Percentiles rank a stretch among this genome's conserved stretches.
Conservation (phyloP, 2,797 vertebrate genomes). For the Liparis tanakae region DNA sequence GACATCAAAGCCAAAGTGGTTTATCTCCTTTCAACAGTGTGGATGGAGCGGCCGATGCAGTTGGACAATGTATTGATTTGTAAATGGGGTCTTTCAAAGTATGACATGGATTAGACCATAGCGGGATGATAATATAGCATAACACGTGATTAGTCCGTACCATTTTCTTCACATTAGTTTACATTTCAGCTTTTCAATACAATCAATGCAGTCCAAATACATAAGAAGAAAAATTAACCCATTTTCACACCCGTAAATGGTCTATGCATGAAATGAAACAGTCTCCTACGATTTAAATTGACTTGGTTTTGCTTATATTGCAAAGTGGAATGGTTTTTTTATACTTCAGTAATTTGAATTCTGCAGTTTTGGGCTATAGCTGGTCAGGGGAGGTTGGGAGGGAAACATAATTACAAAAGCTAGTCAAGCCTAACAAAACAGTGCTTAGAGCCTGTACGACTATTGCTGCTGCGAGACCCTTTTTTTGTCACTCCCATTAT, state of each 20-base stretch:
- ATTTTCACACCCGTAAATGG: conserved; percentile 49
- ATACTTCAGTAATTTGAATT: conserved; percentile 71
- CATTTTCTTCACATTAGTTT: conserved; percentile 5
- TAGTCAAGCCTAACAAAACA: conserved; percentile 86
- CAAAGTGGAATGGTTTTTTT: conserved; percentile 68
- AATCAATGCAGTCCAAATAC: conserved; percentile 21
- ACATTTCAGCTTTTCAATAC: conserved; percentile 2
- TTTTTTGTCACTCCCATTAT: conserved; percentile 84
- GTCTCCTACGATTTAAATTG: conserved; percentile 56
- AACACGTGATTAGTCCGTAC: conserved; percentile 1
- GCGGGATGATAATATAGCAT: conserved; percentile 5
- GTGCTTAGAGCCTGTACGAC: conserved; percentile 77
- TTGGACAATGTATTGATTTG: conserved; percentile 15
- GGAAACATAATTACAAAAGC: conserved; percentile 85
- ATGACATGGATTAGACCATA: conserved; percentile 5
- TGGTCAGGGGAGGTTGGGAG: conserved; percentile 68
- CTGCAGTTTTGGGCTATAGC: conserved; percentile 62
- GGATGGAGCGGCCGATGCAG: conserved; percentile 24
- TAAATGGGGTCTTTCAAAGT: conserved; percentile 23
- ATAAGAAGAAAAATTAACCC: conserved; percentile 22
- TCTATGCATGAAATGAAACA: conserved; percentile 56
- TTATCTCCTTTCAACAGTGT: conserved; percentile 21
- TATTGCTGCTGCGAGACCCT: conserved; percentile 78
- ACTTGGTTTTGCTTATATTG: conserved; percentile 60
- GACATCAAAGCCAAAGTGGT: conserved; percentile 15